Percentiles rank a stretch among this genome's conserved stretches.
Conservation (phyloP, 2,888 invertebrate species). For the Drosophila anomalata region DNA sequence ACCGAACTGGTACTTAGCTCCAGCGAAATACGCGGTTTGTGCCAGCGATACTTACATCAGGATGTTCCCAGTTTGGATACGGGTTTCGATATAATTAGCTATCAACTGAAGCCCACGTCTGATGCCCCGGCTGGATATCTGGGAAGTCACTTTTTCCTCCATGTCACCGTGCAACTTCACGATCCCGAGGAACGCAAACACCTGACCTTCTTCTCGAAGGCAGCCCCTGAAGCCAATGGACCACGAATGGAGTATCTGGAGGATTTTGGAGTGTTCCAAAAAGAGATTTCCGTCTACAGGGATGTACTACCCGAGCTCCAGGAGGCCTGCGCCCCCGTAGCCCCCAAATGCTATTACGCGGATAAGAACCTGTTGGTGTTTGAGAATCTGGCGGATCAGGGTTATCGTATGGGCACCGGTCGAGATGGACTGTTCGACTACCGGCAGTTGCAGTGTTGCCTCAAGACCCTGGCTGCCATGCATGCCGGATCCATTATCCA, state of each 20-base stretch:
- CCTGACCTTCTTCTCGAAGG: conserved; percentile 86
- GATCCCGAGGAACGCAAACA: conserved; percentile 49
- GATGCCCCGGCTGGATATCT: conserved; percentile 80
- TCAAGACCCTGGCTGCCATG: conserved; percentile 83
- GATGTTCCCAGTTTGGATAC: conserved; percentile 20
- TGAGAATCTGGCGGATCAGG: conserved; percentile 83
- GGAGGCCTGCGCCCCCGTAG: conserved; percentile 65
- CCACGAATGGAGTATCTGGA: conserved; percentile 85
- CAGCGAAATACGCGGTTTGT: conserved; percentile 66
- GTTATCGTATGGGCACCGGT: conserved; percentile 75
- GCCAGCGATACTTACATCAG: conserved; percentile 62
- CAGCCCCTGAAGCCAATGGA: conserved; percentile 85
- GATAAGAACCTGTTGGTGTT: conserved; percentile 83
- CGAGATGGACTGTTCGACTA: conserved; percentile 80
- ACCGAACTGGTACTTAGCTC: conserved; percentile 59
- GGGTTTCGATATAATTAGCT: conserved; percentile 67
- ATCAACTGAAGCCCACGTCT: conserved; percentile 65
- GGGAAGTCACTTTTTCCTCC: conserved; percentile 79
- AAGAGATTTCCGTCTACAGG: conserved; percentile 84
- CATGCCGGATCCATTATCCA: conserved; percentile 84
- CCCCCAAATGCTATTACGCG: conserved; percentile 83
- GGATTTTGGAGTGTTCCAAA: conserved; percentile 84
- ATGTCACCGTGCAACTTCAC: conserved; percentile 61
- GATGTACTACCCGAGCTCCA: conserved; percentile 83
- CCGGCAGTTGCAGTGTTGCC: conserved; percentile 82